phyloP scores from a whole-genome alignment of 1,140 invertebrate species.

The Trypoxylus dichotomus region DNA sequence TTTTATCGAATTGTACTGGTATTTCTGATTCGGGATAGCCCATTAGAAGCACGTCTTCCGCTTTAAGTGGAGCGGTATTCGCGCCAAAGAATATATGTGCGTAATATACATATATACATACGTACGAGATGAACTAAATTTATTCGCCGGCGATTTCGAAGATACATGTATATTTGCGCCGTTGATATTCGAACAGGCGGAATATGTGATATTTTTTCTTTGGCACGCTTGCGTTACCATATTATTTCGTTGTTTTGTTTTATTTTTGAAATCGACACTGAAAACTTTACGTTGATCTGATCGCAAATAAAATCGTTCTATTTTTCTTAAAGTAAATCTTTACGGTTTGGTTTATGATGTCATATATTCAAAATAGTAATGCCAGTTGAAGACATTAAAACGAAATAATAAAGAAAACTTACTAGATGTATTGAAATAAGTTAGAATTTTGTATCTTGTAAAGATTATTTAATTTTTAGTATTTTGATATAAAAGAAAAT shows the following conservation, averaged over 20 bases:
- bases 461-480: too few relatives aligned
- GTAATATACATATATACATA: too few relatives aligned
- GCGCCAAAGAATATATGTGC: background rate
- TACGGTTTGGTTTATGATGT: background rate
- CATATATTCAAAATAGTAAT: background rate
- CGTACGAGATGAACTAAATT: background rate
- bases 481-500: too few relatives aligned
- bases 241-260: background rate
- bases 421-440: too few relatives aligned
- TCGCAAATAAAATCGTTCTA: background rate
- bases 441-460: too few relatives aligned
- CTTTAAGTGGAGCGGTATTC: background rate
- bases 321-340: background rate
- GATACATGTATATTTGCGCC: background rate
- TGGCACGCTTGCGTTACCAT: background rate
- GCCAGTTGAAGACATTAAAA: background rate
- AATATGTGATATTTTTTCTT: background rate
- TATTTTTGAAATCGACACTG: background rate
- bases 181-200: background rate
- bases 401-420: too few relatives aligned
- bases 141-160: background rate
- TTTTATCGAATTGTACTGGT: conserved; percentile 14
- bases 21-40: conserved; percentile 14
- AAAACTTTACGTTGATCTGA: background rate
- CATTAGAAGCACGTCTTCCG: background rate